Evolutionary conservation across 2,888 invertebrate genomes (phyloP).

Genomic region (Euphydryas editha): DNA sequence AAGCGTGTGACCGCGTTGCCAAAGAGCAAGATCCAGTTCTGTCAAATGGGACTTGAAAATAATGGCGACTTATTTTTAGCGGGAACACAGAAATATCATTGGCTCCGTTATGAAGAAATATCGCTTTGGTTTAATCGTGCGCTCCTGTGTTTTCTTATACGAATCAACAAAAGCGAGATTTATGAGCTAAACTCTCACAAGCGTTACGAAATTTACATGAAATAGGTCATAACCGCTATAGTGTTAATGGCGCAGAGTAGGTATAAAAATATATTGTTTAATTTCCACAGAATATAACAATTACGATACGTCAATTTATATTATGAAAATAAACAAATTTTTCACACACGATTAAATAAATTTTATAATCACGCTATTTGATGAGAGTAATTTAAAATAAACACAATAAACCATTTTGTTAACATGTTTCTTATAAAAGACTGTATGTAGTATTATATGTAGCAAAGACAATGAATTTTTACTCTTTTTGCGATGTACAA

Average conservation of each 20-base stretch:
- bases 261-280: not conserved
- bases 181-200: conserved; percentile 30
- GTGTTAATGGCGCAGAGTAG: not conserved
- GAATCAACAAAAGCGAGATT: conserved; percentile 44
- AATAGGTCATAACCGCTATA: conserved; percentile 21
- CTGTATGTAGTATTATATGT: not conserved
- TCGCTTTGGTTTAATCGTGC: conserved; percentile 50
- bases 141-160: conserved; percentile 50
- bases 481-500: conserved; percentile 4
- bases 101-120: conserved; percentile 64
- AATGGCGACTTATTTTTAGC: conserved; percentile 76
- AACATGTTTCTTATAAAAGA: not conserved
- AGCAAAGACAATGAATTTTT: conserved; percentile 3
- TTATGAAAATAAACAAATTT: not conserved
- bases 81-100: conserved; percentile 62
- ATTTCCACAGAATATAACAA: not conserved
- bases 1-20: conserved; percentile 51
- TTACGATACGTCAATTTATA: not conserved
- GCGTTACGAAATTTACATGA: conserved; percentile 21
- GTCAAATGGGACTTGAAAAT: conserved; percentile 71
- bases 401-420: not conserved
- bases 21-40: conserved; percentile 71
- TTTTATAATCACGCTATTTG: not conserved
- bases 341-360: not conserved
- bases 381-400: not conserved